phyloP scores from a whole-genome alignment of 1,140 invertebrate genomes.

The Luehdorfia chinensis region DNA sequence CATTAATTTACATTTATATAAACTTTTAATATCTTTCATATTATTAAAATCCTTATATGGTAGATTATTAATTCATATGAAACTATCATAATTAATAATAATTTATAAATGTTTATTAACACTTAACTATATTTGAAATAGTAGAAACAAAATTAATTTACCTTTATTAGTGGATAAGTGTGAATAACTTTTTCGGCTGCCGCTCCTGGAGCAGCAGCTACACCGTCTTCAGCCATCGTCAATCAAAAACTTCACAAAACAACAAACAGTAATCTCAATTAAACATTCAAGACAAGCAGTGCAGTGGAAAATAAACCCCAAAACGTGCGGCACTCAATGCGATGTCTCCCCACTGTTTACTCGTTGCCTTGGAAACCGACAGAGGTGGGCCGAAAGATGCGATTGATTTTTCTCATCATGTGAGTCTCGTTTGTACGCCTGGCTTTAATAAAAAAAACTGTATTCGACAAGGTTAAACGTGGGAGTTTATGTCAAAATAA shows the following conservation, averaged over 20 bases:
- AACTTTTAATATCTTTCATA: too few relatives aligned
- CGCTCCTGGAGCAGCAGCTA: constrained; percentile 42
- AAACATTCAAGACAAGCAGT: constrained; percentile 29
- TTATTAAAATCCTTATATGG: too few relatives aligned
- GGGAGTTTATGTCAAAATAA: too few relatives aligned
- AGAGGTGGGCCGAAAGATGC: constrained; percentile 55
- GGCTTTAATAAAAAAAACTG: not conserved
- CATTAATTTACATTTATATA: too few relatives aligned
- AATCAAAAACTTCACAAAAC: constrained; percentile 26
- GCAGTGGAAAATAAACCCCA: constrained; percentile 26
- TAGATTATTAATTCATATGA: too few relatives aligned
- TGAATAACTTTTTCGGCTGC: constrained; percentile 83
- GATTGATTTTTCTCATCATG: constrained; percentile 68
- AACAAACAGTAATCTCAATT: constrained; percentile 26
- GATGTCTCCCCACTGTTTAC: constrained; percentile 67
- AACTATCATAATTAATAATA: too few relatives aligned
- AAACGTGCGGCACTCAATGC: constrained; percentile 31
- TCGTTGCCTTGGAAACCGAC: constrained; percentile 63
- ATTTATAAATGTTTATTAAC: too few relatives aligned
- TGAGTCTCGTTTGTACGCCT: constrained; percentile 1
- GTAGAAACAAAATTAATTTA: too few relatives aligned
- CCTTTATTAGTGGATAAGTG: constrained; percentile 85
- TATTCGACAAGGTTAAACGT: not conserved
- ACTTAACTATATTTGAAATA: too few relatives aligned
- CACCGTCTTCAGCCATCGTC: constrained; percentile 72